Base-by-base conservation (phyloP, 2,797 vertebrate genomes). In the Muscicapa comitata region DNA sequence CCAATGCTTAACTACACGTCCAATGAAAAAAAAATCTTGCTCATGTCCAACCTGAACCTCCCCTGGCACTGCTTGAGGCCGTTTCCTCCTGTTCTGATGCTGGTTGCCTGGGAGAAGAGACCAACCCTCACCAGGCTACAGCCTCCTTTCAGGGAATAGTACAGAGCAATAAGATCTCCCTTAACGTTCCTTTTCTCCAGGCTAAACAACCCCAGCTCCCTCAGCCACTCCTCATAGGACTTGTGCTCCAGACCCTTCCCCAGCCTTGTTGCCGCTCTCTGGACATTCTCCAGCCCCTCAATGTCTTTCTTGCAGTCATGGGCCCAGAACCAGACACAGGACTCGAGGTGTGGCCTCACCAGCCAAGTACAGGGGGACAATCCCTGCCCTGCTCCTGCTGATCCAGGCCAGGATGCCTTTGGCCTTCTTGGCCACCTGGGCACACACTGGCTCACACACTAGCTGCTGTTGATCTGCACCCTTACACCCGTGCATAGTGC, bases 71-170 rank as follows among this genome's bases (percentile, higher is more conserved):
- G 11, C 37, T 6, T 63, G 17, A 51, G n/a, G 28, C 14, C 9
- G 37, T 23, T 70, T 63, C 37, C 31, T 81, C 31, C 28, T 43
- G 13, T 23, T 24, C 24, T 43, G 23, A 15, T 17, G 3, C 19
- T 61, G 33, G 13, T 4, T 82, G 24, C 17, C n/a, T 31, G n/a
- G 55, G 14, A 43, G n/a, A 70, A 57, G n/a, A 37, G 11, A 13
- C 8, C 5, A 9, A 33, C 0, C 2, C 7, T 3, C 19, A 62
- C 3, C 7, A 11, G 37, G 24, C 17, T 33, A 43, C 17, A 45
- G 17, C 23, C 13, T n/a, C 17, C 42, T 75, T 42, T 50, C 26
- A 37, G 13, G 19, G 4, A 21, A 19, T 1, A 68, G 16, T 7
- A 3, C 1, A 29, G 35, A 68, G 28, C 2, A 1, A 2, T 20